These are phyloP conservation scores for Oedothorax gibbosus DNA, from an alignment of 1,140 invertebrate genomes.

Conservation along the genomic window DNA sequence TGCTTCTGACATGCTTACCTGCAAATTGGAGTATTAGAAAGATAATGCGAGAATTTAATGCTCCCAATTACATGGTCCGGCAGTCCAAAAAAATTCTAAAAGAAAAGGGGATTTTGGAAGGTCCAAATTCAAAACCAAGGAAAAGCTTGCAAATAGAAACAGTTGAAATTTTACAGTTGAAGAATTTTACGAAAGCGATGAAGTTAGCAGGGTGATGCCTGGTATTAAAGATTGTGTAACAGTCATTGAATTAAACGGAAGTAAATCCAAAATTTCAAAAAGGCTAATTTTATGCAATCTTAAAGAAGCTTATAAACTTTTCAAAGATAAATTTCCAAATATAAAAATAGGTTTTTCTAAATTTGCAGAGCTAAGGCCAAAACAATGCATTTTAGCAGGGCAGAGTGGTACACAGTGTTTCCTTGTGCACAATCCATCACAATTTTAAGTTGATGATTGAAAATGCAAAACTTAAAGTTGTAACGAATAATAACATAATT, in stretches of 20 bases:
- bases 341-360: slow-evolving; percentile 25
- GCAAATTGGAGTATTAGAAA: neutral
- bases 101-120: neutral
- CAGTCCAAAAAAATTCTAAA: neutral
- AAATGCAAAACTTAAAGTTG: neutral
- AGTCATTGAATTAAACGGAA: neutral
- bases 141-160: slow-evolving; percentile 1
- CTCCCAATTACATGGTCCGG: neutral
- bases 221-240: neutral
- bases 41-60: neutral
- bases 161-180: neutral
- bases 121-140: neutral
- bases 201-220: slow-evolving; percentile 8
- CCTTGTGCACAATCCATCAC: slow-evolving; percentile 1
- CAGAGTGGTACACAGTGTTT: neutral
- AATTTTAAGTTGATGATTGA: slow-evolving; percentile 13
- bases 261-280: slow-evolving; percentile 12
- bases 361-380: slow-evolving; percentile 8
- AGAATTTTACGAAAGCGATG: neutral
- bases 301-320: slow-evolving; percentile 2
- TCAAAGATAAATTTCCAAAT: neutral
- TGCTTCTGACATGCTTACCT: too few species aligned
- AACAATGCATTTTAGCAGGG: neutral
- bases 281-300: slow-evolving; percentile 12
- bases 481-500: neutral